Percentiles rank a stretch among this genome's conserved stretches.
Evolutionary conservation across 2,113 vertebrate genomes (phyloP).

Genomic region (Jaculus jaculus): DNA sequence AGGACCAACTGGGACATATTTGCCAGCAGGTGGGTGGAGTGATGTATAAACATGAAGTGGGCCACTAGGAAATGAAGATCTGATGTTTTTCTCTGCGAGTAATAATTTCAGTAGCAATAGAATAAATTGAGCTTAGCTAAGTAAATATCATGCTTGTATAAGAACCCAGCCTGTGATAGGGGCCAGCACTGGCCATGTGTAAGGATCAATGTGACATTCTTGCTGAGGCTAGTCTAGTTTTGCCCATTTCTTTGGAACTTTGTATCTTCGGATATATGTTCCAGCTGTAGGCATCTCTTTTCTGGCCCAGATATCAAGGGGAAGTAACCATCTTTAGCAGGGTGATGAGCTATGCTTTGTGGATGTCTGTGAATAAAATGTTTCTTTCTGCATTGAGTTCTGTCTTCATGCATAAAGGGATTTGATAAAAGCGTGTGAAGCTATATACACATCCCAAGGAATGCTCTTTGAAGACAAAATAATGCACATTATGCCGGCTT

Average conservation of each 20-base stretch:
- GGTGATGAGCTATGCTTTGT: not conserved
- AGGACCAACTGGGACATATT: accelerated
- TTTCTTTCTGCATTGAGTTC: not conserved
- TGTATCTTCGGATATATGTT: too few species aligned
- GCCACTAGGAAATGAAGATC: accelerated
- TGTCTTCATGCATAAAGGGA: not conserved
- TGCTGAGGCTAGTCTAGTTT: not conserved
- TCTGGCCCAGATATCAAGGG: not conserved
- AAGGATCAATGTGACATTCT: not conserved
- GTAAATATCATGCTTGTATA: accelerated
- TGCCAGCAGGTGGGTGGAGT: accelerated
- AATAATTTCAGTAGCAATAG: accelerated
- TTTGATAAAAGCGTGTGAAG: not conserved
- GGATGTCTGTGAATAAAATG: not conserved
- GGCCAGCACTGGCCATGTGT: accelerated
- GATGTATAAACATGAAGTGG: accelerated
- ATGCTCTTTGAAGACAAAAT: not conserved
- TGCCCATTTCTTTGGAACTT: accelerated
- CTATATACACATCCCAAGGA: not conserved
- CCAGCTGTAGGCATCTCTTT: not conserved
- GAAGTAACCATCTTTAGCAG: not conserved
- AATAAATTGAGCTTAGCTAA: accelerated
- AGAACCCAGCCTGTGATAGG: accelerated
- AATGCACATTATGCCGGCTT: not conserved
- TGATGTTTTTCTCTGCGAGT: accelerated